phyloP scores from a whole-genome alignment of 2,888 invertebrate genomes.

The Ormyrus thymus region DNA sequence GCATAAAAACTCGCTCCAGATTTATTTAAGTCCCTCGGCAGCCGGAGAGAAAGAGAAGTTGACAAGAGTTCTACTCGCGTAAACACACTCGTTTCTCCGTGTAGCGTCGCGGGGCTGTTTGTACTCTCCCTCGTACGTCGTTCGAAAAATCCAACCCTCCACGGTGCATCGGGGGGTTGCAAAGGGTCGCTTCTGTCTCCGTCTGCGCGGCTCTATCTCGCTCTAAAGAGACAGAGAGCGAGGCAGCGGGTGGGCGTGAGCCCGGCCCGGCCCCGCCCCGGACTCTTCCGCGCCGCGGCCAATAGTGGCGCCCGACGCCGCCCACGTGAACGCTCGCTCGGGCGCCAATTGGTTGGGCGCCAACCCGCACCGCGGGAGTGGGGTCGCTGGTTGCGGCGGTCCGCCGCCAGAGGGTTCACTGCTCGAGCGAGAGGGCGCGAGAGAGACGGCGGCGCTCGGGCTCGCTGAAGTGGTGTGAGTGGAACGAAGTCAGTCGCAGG shows the following conservation, averaged over 20 bases:
- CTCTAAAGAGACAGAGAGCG: background rate
- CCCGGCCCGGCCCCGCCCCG: background rate
- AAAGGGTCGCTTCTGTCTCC: background rate
- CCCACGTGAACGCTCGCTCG: slow-evolving; percentile 29
- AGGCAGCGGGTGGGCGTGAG: background rate
- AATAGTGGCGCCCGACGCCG: slow-evolving; percentile 13
- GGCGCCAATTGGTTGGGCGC: slow-evolving; percentile 35
- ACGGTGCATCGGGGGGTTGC: slow-evolving; percentile 7
- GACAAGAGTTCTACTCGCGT: slow-evolving; percentile 74
- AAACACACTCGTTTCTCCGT: slow-evolving; percentile 74
- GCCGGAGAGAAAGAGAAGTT: slow-evolving; percentile 59
- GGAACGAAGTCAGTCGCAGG: slow-evolving; percentile 74
- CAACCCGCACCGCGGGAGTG: slow-evolving; percentile 33
- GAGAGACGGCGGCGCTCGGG: slow-evolving; percentile 61
- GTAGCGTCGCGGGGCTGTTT: slow-evolving; percentile 69
- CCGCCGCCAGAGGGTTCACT: slow-evolving; percentile 73
- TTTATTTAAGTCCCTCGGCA: slow-evolving; percentile 73
- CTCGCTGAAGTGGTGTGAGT: slow-evolving; percentile 74
- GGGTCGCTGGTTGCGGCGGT: slow-evolving; percentile 75
- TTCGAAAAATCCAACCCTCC: slow-evolving; percentile 31
- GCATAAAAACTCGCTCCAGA: slow-evolving; percentile 60
- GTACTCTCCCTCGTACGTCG: slow-evolving; percentile 59
- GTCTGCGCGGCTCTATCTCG: slow-evolving; percentile 4
- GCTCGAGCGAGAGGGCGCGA: slow-evolving; percentile 73
- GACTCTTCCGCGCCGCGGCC: background rate